These are phyloP conservation scores for Bombus sibiricus DNA, from an alignment of 1,140 invertebrate species.

Conservation along the genomic window DNA sequence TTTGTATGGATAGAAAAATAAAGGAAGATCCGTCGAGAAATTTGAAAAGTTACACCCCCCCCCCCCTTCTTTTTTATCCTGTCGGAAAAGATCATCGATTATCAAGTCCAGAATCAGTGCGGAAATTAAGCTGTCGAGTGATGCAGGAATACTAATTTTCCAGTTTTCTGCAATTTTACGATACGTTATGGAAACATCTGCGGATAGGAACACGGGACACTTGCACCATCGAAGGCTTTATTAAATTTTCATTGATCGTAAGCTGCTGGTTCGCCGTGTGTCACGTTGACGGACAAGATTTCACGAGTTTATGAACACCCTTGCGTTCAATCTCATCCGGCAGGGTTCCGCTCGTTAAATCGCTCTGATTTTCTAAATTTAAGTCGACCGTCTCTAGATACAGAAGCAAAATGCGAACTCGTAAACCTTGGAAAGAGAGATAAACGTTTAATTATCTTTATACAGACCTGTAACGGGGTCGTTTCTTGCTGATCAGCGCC, in stretches of 20 bases:
- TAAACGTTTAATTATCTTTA: not conserved
- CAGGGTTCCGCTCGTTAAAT: not conserved
- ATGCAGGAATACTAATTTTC: not conserved
- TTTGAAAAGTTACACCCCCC: not conserved
- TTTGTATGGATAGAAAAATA: too few relatives aligned
- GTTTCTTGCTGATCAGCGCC: conserved; percentile 84
- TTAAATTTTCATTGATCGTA: conserved; percentile 44
- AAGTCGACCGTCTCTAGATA: not conserved
- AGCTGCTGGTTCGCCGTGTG: not conserved
- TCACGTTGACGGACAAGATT: not conserved
- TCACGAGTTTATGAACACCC: conserved; percentile 3
- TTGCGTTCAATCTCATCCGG: not conserved
- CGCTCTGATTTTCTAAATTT: not conserved
- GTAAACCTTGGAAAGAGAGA: too few relatives aligned
- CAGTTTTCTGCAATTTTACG: conserved; percentile 14
- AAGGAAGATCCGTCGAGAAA: not conserved
- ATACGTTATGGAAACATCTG: not conserved
- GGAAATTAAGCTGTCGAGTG: not conserved
- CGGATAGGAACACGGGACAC: not conserved
- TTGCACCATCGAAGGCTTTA: not conserved
- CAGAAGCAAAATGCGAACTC: not conserved
- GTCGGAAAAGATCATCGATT: not conserved
- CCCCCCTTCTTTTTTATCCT: too few relatives aligned
- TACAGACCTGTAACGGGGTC: conserved; percentile 89
- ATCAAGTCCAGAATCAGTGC: not conserved